These are phyloP conservation scores for Steromphala cineraria DNA, from an alignment of 2,888 invertebrate species.

Conservation along the genomic window DNA sequence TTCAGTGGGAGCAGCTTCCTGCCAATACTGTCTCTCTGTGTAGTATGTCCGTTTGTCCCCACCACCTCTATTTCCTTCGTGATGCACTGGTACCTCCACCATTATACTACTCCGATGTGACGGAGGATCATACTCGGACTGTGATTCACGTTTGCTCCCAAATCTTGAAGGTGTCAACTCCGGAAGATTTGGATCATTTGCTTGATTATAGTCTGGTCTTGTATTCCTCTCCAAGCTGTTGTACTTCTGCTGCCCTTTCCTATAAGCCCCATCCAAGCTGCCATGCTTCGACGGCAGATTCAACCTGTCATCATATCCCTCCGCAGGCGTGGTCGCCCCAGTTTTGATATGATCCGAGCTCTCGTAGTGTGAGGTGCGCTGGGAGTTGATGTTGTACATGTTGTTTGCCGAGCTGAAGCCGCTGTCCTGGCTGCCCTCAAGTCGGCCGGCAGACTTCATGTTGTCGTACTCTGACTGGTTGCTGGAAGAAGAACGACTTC, in stretches of 20 bases:
- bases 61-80: slow-evolving; percentile 38
- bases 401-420: slow-evolving; percentile 69
- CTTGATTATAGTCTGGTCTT: slow-evolving; percentile 41
- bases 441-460: slow-evolving; percentile 40
- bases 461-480: slow-evolving; percentile 70
- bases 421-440: slow-evolving; percentile 55
- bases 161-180: slow-evolving; percentile 57
- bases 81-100: slow-evolving; percentile 58
- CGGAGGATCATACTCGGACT: slow-evolving; percentile 53
- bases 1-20: slow-evolving; percentile 44
- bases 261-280: slow-evolving; percentile 66
- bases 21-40: slow-evolving; percentile 33
- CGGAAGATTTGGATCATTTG: slow-evolving; percentile 38
- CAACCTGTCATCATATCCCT: slow-evolving; percentile 38
- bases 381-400: slow-evolving; percentile 75
- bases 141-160: slow-evolving; percentile 62
- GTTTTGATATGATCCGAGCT: slow-evolving; percentile 68
- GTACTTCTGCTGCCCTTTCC: slow-evolving; percentile 34
- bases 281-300: slow-evolving; percentile 58
- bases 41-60: neutral
- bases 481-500: slow-evolving; percentile 53
- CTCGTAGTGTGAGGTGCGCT: slow-evolving; percentile 72
- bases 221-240: slow-evolving; percentile 49
- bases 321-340: neutral
- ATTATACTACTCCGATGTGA: slow-evolving; percentile 24